phyloP scores from a whole-genome alignment of 2,888 invertebrate genomes.

The Alitta virens region DNA sequence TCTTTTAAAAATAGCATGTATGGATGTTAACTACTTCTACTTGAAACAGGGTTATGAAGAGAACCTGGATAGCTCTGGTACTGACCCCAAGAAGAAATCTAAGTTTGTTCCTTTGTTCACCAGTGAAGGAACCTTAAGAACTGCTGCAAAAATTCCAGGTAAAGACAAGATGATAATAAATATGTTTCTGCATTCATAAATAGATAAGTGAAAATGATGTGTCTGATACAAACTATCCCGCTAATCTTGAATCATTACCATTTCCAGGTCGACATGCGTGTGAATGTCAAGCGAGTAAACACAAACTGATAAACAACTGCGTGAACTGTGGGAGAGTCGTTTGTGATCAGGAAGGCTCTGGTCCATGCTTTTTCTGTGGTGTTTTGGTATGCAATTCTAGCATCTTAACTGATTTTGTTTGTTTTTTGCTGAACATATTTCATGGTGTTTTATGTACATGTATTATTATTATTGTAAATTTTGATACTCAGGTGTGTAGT shows the following conservation, averaged over 20 bases:
- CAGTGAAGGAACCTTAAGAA: constrained; percentile 66
- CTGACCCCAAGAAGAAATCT: constrained; percentile 52
- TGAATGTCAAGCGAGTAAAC: constrained; percentile 88
- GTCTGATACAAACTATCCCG: too few species aligned
- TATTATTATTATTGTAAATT: not conserved
- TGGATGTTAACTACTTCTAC: too few species aligned
- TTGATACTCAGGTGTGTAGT: constrained; percentile 65
- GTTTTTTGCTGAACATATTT: too few species aligned
- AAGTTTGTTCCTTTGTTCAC: constrained; percentile 77
- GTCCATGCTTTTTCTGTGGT: constrained; percentile 91
- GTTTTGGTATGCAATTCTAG: constrained; percentile 73
- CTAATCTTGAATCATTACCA: not conserved
- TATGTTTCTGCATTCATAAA: too few species aligned
- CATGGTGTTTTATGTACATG: too few species aligned
- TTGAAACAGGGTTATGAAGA: not conserved
- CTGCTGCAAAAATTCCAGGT: constrained; percentile 60
- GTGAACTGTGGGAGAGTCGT: constrained; percentile 89
- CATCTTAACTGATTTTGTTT: too few species aligned
- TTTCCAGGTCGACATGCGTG: constrained; percentile 76
- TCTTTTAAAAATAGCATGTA: too few species aligned
- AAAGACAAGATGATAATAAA: too few species aligned
- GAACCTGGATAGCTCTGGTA: not conserved
- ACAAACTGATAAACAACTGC: constrained; percentile 89
- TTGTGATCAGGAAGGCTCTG: constrained; percentile 93
- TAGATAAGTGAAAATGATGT: too few species aligned